These are phyloP conservation scores for Cyprinus carpio DNA, from an alignment of 2,113 vertebrate genomes.

Conservation along the genomic window DNA sequence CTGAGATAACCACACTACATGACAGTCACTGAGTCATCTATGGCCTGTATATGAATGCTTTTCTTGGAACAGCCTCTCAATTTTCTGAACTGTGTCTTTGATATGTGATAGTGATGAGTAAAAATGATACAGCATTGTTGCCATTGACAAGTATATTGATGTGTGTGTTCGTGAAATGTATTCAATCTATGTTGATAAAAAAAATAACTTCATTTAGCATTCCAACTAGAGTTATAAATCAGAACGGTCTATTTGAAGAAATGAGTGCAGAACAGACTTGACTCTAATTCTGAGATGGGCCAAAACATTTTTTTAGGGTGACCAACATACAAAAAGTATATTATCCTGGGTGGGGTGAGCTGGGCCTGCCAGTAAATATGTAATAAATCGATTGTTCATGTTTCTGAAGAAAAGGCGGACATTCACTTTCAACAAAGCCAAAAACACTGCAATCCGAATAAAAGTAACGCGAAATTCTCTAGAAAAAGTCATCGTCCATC, in stretches of 20 bases:
- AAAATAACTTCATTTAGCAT: neutral
- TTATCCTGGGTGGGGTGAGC: neutral
- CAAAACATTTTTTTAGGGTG: neutral
- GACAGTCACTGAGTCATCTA: constrained; percentile 10
- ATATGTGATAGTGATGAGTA: constrained; percentile 17
- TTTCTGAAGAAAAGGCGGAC: neutral
- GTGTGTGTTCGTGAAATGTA: neutral
- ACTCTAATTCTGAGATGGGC: neutral
- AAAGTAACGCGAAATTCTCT: neutral
- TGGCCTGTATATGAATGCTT: neutral
- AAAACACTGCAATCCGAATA: neutral
- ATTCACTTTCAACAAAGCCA: no score
- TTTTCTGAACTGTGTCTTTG: constrained; percentile 29
- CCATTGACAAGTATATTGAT: neutral
- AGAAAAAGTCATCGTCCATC: neutral
- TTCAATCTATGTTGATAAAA: neutral
- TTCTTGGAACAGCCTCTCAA: constrained; percentile 33
- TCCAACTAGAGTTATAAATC: neutral
- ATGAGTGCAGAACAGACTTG: no score
- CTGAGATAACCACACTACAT: neutral
- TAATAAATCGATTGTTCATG: neutral
- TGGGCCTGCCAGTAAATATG: neutral
- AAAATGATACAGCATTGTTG: neutral
- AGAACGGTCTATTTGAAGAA: neutral
- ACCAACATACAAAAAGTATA: neutral